These are phyloP conservation scores for Acanthochromis polyacanthus DNA, from an alignment of 2,113 vertebrate genomes.

Conservation along the genomic window DNA sequence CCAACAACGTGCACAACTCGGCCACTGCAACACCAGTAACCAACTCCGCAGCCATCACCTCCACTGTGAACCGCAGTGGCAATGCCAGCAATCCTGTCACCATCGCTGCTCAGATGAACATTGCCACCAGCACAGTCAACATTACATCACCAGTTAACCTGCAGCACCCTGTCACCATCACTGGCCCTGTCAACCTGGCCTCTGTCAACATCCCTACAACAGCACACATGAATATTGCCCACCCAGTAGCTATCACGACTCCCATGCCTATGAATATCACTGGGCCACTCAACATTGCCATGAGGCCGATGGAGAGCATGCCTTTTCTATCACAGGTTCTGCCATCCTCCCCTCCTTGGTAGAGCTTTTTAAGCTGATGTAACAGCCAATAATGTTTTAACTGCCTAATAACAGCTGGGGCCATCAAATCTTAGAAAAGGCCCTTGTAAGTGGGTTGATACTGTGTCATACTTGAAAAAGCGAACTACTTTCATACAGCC, in stretches of 20 bases:
- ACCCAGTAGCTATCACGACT: conserved; percentile 94
- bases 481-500: neutral
- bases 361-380: conserved; percentile 64
- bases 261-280: conserved; percentile 96
- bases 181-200: conserved; percentile 94
- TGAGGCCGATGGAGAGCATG: conserved; percentile 98
- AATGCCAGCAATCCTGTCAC: conserved; percentile 89
- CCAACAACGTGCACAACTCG: conserved; percentile 94
- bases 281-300: conserved; percentile 95
- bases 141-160: conserved; percentile 94
- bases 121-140: conserved; percentile 96
- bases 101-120: conserved; percentile 96
- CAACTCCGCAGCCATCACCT: conserved; percentile 78
- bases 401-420: conserved; percentile 50
- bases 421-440: conserved; percentile 16
- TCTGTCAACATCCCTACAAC: conserved; percentile 93
- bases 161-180: conserved; percentile 95
- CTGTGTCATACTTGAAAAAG: neutral
- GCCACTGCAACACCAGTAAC: conserved; percentile 85
- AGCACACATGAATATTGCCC: conserved; percentile 94
- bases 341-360: conserved; percentile 97
- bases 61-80: conserved; percentile 74
- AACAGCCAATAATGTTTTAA: conserved; percentile 45
- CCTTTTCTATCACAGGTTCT: conserved; percentile 97
- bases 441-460: conserved; percentile 8